These are phyloP conservation scores for Drosophila setifemur DNA, from an alignment of 1,140 invertebrate species.

Conservation along the genomic window DNA sequence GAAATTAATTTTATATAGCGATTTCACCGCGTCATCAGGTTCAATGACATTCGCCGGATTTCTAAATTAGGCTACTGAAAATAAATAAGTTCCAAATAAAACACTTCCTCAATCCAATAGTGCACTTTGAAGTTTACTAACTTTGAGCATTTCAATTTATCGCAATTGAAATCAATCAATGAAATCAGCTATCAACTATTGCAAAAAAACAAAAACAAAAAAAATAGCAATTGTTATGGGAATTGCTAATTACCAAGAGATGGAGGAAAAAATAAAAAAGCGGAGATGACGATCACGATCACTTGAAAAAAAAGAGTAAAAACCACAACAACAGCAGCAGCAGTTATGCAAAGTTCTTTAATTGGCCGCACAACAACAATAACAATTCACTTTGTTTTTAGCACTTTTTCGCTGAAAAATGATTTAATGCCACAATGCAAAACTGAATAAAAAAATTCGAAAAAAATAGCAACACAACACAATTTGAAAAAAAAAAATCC, in stretches of 20 bases:
- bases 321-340: neutral
- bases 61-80: neutral
- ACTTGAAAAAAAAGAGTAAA: slow-evolving; percentile 18
- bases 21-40: no score
- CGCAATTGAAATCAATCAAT: slow-evolving; percentile 32
- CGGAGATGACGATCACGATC: slow-evolving; percentile 37
- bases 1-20: no score
- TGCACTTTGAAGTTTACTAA: neutral
- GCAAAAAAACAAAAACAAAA: slow-evolving; percentile 16
- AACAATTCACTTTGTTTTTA: slow-evolving; percentile 34
- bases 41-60: neutral
- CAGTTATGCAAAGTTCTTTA: slow-evolving; percentile 18
- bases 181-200: no score
- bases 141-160: slow-evolving; percentile 7
- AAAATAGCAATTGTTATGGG: slow-evolving; percentile 10
- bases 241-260: slow-evolving; percentile 29
- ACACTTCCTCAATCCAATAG: slow-evolving; percentile 2
- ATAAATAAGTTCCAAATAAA: neutral
- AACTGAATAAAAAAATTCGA: slow-evolving; percentile 25
- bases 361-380: slow-evolving; percentile 34
- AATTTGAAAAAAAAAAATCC: slow-evolving; percentile 47
- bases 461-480: slow-evolving; percentile 30
- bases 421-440: slow-evolving; percentile 63
- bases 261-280: neutral
- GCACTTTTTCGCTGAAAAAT: slow-evolving; percentile 46